Evolutionary conservation across 2,888 invertebrate genomes (phyloP), one percentile per base, ranked within the genome.

Genomic region (Phyllotreta striolata): DNA sequence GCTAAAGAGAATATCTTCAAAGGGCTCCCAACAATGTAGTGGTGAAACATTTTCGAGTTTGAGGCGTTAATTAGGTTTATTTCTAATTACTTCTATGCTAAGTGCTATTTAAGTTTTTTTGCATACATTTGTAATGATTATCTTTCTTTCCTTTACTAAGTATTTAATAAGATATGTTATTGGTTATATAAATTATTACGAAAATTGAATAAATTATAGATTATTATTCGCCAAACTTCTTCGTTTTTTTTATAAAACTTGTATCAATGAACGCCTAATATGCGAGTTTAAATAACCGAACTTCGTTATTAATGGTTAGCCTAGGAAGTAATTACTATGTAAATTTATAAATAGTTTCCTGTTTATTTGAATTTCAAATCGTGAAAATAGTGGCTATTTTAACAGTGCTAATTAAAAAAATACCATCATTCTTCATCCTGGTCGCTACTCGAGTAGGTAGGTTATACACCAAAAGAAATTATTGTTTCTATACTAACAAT

Each of bases 241-340:
- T 24, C 24, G 24, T 24, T 24, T 24, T 24, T 41, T 41, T 41
- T 41, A 52, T 52, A 52, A 57, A 56, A 44, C 5, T 47, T 8
- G 12, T 39, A 55, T 35, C 24, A 2, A 56, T 37, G 37, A 44
- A 13, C 38, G 7, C 55, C 10, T 44, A 44, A 44, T 44, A 37
- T 37, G 13, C 44, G 35, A 55, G 56, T 57, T 55, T 40, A 59
- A 51, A 59, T 40, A 64, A 52, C 46, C 41, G 34, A 56, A 51
- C 39, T 56, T 61, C 52, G 55, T 64, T 64, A 64, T 59, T 66
- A 59, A 62, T 58, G 58, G 47, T 62, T 66, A 64, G 55, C 63
- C 66, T 63, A 66, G 66, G 66, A 66, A 63, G 66, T 59, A 60
- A 66, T 66, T 66, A 63, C 37, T 63, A 66, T 66, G 66, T 56